A percentile compares a stretch with the other conserved stretches of the same genome.
These are phyloP conservation scores for Drosophila paranaensis DNA, from an alignment of 2,888 invertebrate species.

Conservation along the genomic window DNA sequence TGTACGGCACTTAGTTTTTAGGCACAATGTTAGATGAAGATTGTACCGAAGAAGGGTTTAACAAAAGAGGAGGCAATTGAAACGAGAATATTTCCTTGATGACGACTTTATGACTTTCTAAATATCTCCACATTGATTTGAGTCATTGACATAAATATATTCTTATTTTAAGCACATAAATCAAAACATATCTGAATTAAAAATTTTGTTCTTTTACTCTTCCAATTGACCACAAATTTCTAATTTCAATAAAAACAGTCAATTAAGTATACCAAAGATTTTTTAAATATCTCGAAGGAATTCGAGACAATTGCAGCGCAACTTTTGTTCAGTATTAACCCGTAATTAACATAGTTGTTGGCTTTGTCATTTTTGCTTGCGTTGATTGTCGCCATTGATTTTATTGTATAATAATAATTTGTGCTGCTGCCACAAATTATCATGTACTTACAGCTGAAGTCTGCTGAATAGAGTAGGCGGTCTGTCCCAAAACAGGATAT, in stretches of 20 bases:
- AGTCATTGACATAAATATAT: too few species aligned
- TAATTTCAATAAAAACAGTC: too few species aligned
- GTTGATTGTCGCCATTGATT: slow-evolving; percentile 51
- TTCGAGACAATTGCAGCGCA: slow-evolving; percentile 26
- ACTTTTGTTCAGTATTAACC: slow-evolving; percentile 23
- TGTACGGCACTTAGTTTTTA: too few species aligned
- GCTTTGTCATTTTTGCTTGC: slow-evolving; percentile 12
- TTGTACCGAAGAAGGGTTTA: too few species aligned
- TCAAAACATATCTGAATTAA: too few species aligned
- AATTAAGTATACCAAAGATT: not conserved
- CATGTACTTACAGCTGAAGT: slow-evolving; percentile 48
- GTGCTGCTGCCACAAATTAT: slow-evolving; percentile 62
- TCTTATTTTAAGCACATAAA: too few species aligned
- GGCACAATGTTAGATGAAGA: too few species aligned
- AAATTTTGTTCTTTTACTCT: too few species aligned
- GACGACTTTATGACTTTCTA: too few species aligned
- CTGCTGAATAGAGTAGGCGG: not conserved
- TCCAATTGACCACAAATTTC: not conserved
- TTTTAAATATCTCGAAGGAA: slow-evolving; percentile 2
- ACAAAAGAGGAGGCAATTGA: too few species aligned
- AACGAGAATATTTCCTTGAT: too few species aligned
- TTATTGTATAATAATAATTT: slow-evolving; percentile 64
- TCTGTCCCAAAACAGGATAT: slow-evolving; percentile 34
- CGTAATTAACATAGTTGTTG: slow-evolving; percentile 20
- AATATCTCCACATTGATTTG: too few species aligned